phyloP scores from a whole-genome alignment of 2,797 vertebrate genomes.

The Leuciscus waleckii region DNA sequence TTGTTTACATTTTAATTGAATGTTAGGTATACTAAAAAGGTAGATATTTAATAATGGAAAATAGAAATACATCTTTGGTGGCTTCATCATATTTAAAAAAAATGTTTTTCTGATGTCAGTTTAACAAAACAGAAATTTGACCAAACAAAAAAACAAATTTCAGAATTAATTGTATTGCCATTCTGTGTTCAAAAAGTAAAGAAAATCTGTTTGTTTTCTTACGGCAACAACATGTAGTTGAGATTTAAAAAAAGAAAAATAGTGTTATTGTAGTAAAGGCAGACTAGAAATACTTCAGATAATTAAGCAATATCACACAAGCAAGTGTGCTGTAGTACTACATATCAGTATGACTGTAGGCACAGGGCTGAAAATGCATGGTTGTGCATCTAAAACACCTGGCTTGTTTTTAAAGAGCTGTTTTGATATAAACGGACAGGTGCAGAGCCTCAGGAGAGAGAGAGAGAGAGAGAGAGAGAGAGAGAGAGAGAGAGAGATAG shows the following conservation, averaged over 20 bases:
- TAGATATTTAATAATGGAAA: background rate
- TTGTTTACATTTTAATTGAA: background rate
- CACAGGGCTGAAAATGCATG: background rate
- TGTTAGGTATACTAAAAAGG: background rate
- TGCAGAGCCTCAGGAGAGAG: background rate
- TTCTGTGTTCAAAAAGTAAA: background rate
- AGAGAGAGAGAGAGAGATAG: background rate
- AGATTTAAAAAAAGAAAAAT: background rate
- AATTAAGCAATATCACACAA: constrained; percentile 7
- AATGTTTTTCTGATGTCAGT: background rate
- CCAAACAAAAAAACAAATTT: background rate
- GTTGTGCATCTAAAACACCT: constrained; percentile 15
- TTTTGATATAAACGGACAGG: constrained; percentile 19
- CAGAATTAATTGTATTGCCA: background rate
- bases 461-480: background rate
- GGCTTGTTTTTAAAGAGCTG: background rate
- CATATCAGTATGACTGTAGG: background rate
- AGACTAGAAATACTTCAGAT: constrained; percentile 12
- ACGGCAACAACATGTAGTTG: background rate
- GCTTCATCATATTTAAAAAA: background rate
- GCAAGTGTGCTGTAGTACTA: background rate
- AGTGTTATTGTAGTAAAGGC: background rate
- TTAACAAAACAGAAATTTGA: background rate
- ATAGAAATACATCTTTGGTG: background rate
- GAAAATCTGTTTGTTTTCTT: background rate